Base-by-base conservation (phyloP, 2,888 invertebrate genomes). In the Agonum fuliginosum region DNA sequence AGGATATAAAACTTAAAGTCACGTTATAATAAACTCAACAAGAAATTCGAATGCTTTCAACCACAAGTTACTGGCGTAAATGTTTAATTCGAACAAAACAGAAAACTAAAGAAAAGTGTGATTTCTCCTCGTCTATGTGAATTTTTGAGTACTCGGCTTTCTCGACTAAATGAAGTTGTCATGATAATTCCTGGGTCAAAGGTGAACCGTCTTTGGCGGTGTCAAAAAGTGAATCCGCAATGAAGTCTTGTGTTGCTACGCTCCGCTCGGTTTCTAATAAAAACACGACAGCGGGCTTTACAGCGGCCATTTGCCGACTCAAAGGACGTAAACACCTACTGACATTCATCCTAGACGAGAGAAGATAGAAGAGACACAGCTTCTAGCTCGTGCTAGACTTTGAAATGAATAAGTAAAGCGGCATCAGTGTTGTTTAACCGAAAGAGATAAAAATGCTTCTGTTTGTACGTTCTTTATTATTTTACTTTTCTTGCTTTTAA, bases 151-250 rank as follows among this genome's bases (percentile, higher is more conserved):
- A 43, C 43, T 69, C 17, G 41, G 2, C 12, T 41, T 69, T 41
- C 43, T 69, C 17, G 41, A 1, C 12, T 41, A 69, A 69, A 69
- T 69, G 69, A 5, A 43, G 43, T 69, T 69, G 41, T 19, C 69
- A 19, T 69, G 20, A 54, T 54, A 54, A 54, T 54, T 54, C 54
- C 8, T 24, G 54, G 12, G 54, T 54, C 12, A 22, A 54, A 54
- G 24, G 2, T 54, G 24, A 54, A 54, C 22, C 24, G 4, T 3
- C 24, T 5, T 12, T 37, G 6, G 37, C n/a, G n/a, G 37, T 37
- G 37, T 37, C n/a, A 37, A 58, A 65, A 65, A 30, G 65, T 65
- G 65, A 58, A 58, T 58, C 12, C 17, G 58, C 58, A 58, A 58
- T 24, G 58, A 58, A 27, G 58, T 46, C 46, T 46, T 46, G 17